Percentiles rank a stretch among this genome's conserved stretches.
Evolutionary conservation across 2,113 vertebrate species (phyloP).

Genomic region (Corythornis cristatus): DNA sequence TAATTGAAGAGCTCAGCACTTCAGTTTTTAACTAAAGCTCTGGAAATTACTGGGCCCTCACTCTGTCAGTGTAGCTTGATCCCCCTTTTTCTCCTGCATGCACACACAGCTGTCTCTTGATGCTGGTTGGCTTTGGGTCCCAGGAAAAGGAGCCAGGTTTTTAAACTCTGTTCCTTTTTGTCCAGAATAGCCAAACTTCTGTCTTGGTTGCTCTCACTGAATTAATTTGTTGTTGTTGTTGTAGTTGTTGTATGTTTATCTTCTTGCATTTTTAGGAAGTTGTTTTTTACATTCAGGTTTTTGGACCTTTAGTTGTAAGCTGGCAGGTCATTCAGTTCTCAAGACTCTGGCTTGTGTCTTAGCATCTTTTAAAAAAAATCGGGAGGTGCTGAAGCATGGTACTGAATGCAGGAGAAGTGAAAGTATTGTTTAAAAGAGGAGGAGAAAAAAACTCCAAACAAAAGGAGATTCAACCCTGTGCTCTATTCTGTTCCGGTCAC

Average conservation of each 20-base stretch:
- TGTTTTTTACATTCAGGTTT: not conserved
- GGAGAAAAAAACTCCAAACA: too few relatives aligned
- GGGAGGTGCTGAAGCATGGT: not conserved
- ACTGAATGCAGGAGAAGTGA: not conserved
- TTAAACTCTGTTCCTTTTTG: not conserved
- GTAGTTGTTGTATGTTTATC: not conserved
- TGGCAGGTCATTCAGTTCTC: not conserved
- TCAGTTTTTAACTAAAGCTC: not conserved
- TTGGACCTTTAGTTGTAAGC: not conserved
- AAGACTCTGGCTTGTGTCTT: not conserved
- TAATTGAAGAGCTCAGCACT: conserved; percentile 2
- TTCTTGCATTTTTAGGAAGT: not conserved
- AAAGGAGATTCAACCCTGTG: conserved; percentile 34
- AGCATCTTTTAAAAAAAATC: conserved; percentile 9
- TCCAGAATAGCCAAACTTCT: not conserved
- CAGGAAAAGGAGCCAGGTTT: not conserved
- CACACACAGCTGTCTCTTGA: conserved; percentile 4
- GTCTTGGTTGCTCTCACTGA: not conserved
- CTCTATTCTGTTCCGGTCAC: conserved; percentile 74
- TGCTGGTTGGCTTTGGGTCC: not conserved
- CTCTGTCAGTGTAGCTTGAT: not conserved
- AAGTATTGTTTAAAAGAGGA: not conserved
- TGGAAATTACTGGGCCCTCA: not conserved
- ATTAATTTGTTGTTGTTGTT: not conserved
- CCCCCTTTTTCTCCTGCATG: not conserved